Conservation (phyloP, 1,140 invertebrate species). For the Aricia agestis region DNA sequence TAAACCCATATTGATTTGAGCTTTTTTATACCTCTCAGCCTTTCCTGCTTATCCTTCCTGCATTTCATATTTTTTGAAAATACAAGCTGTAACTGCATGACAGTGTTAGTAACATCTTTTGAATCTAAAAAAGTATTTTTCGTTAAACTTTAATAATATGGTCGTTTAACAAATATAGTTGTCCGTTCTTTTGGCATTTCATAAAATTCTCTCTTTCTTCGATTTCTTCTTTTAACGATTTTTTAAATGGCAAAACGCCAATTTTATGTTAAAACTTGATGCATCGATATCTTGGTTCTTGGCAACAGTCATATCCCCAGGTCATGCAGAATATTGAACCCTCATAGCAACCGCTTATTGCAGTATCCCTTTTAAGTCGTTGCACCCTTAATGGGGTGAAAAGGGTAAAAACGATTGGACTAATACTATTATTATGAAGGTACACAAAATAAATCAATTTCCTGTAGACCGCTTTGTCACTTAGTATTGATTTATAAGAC, state of each 20-base stretch:
- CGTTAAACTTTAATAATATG: too few relatives aligned
- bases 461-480: too few relatives aligned
- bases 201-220: background rate
- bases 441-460: too few relatives aligned
- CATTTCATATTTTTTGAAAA: too few relatives aligned
- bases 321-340: conserved; percentile 2
- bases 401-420: background rate
- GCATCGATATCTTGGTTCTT: background rate
- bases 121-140: too few relatives aligned
- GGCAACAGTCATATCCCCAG: background rate
- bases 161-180: too few relatives aligned
- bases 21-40: background rate
- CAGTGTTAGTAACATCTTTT: too few relatives aligned
- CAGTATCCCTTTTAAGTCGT: background rate
- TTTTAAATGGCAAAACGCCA: background rate
- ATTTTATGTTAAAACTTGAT: background rate
- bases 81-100: too few relatives aligned
- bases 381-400: background rate
- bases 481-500: too few relatives aligned
- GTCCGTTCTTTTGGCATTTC: too few relatives aligned
- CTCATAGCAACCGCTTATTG: background rate
- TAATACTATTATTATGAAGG: too few relatives aligned
- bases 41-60: background rate
- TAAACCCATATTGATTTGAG: background rate
- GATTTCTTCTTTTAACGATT: background rate